Conservation (phyloP, 2,113 vertebrate species). For the Astatoreochromis straeleni region DNA sequence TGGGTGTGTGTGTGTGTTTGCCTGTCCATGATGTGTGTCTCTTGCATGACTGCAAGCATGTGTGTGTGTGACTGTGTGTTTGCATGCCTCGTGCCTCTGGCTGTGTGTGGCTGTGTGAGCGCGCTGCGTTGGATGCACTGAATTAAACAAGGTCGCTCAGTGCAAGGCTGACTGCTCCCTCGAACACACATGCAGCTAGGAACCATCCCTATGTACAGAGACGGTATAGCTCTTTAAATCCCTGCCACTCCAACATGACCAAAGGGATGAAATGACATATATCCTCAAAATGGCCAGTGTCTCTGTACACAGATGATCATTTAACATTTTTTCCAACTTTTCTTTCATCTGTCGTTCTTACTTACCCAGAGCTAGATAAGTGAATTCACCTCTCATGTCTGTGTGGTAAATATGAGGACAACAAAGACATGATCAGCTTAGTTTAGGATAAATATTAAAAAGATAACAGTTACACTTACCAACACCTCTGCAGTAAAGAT, state of each 20-base stretch:
- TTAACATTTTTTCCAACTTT: neutral
- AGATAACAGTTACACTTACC: neutral
- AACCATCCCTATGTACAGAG: neutral
- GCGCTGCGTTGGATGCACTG: slow-evolving; percentile 29
- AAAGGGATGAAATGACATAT: neutral
- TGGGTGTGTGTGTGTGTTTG: neutral
- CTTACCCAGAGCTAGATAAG: neutral
- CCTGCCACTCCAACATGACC: neutral
- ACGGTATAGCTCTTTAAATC: neutral
- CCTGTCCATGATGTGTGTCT: neutral
- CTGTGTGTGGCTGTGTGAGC: neutral
- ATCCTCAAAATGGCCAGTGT: neutral
- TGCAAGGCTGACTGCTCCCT: slow-evolving; percentile 31
- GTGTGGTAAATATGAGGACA: neutral
- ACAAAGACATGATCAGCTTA: neutral
- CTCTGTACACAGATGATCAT: neutral
- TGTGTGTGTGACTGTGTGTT: neutral
- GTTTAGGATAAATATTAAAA: neutral
- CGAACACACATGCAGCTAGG: neutral
- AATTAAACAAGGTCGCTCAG: slow-evolving; percentile 65
- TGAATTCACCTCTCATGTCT: neutral
- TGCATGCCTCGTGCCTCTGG: neutral
- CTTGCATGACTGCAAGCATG: neutral
- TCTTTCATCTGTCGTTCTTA: neutral
- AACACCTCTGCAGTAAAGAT: neutral